phyloP scores from a whole-genome alignment of 2,113 vertebrate species.

The Petrocephalus microphthalmus region DNA sequence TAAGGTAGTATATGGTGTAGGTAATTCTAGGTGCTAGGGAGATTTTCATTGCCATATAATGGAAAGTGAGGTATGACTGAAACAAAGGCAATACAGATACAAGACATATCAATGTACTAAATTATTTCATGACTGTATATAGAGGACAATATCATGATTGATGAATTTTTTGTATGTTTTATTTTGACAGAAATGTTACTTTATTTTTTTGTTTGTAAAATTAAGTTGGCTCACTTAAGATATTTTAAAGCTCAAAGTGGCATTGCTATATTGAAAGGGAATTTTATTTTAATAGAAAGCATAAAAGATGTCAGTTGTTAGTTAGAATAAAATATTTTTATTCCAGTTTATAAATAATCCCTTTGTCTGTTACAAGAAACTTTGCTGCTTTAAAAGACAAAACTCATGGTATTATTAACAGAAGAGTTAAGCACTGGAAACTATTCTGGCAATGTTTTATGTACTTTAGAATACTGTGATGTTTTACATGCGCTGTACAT shows the following conservation, averaged over 20 bases:
- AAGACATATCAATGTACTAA: neutral
- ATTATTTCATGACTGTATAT: slow-evolving; percentile 20
- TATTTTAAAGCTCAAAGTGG: neutral
- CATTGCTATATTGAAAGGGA: neutral
- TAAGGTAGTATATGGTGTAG: neutral
- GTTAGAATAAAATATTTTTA: neutral
- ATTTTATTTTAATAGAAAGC: neutral
- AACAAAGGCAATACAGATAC: neutral
- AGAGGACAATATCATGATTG: slow-evolving; percentile 30
- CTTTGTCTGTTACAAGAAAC: slow-evolving; percentile 33
- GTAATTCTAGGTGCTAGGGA: neutral
- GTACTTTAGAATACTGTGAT: neutral
- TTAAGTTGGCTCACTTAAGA: neutral
- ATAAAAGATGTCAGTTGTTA: neutral
- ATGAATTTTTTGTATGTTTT: slow-evolving; percentile 26
- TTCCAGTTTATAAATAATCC: neutral
- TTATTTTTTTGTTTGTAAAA: slow-evolving; percentile 7
- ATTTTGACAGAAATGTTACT: neutral
- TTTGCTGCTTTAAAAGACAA: slow-evolving; percentile 31
- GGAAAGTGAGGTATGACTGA: neutral
- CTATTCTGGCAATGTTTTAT: slow-evolving; percentile 27
- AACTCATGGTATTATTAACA: slow-evolving; percentile 22
- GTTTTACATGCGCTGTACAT: neutral
- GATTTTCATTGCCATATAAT: neutral
- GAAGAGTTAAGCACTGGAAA: slow-evolving; percentile 29